Percentiles rank a stretch among this genome's conserved stretches.
Evolutionary conservation across 2,113 vertebrate species (phyloP).

Genomic region (Pterocles orientalis): DNA sequence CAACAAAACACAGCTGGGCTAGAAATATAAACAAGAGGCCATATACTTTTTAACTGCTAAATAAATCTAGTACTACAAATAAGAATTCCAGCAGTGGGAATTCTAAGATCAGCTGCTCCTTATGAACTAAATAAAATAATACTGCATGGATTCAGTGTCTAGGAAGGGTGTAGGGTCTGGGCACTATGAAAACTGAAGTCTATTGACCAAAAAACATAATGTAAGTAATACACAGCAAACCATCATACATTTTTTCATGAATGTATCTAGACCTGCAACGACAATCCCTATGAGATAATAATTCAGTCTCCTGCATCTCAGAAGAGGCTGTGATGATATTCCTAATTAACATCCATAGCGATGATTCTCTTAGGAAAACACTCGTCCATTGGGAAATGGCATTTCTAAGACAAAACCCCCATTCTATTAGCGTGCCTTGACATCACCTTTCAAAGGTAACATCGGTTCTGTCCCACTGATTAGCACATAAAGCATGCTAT

Average conservation of each 20-base stretch:
- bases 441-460: neutral
- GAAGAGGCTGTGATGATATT: neutral
- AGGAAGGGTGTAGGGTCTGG: neutral
- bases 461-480: neutral
- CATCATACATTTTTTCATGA: neutral
- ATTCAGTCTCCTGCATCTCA: neutral
- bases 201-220: neutral
- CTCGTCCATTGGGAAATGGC: neutral
- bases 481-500: neutral
- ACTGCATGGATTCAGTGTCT: neutral
- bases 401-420: constrained; percentile 1
- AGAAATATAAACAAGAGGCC: neutral
- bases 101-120: neutral
- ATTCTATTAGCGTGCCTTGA: neutral
- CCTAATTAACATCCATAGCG: constrained; percentile 16
- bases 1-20: neutral
- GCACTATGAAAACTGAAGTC: neutral
- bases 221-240: neutral
- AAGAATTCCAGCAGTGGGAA: neutral
- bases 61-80: neutral
- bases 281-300: neutral
- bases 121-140: neutral
- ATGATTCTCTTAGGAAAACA: neutral
- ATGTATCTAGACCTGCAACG: neutral
- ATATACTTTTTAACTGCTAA: neutral